Conservation (phyloP, 1,140 invertebrate species). For the Zaprionus kolodkinae region DNA sequence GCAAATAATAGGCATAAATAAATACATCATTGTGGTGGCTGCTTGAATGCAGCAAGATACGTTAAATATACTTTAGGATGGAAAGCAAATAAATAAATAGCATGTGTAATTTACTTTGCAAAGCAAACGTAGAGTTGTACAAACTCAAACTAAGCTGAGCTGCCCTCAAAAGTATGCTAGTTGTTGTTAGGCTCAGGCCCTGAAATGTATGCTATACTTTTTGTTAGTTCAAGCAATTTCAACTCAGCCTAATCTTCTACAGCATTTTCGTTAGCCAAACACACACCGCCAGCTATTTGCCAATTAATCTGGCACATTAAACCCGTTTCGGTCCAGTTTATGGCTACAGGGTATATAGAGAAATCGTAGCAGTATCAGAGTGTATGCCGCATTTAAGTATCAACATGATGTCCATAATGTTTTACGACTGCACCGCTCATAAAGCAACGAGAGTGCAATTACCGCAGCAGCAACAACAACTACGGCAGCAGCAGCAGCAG, state of each 20-base stretch:
- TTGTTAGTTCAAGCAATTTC: background rate
- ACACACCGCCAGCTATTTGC: background rate
- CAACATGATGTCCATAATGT: constrained; percentile 77
- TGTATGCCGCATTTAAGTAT: constrained; percentile 61
- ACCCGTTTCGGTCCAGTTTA: constrained; percentile 7
- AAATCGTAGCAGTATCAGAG: constrained; percentile 48
- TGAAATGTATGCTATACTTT: background rate
- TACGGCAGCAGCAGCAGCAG: background rate
- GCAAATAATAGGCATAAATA: background rate
- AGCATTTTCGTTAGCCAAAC: background rate
- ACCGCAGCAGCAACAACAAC: constrained; percentile 45
- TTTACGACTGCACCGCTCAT: constrained; percentile 74
- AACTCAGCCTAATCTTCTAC: background rate
- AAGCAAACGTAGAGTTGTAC: background rate
- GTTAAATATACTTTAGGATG: background rate
- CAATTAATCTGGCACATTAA: constrained; percentile 2
- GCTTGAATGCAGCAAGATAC: background rate
- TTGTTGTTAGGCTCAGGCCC: background rate
- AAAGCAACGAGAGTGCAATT: constrained; percentile 75
- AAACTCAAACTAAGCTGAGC: background rate
- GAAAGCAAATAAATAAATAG: no score
- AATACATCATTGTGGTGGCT: background rate
- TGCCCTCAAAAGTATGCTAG: background rate
- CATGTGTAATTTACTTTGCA: no score
- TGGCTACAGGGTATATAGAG: constrained; percentile 13